Evolutionary conservation across 2,888 invertebrate species (phyloP), one percentile per base, ranked within the genome.

Genomic region (Agriopis leucophaearia): DNA sequence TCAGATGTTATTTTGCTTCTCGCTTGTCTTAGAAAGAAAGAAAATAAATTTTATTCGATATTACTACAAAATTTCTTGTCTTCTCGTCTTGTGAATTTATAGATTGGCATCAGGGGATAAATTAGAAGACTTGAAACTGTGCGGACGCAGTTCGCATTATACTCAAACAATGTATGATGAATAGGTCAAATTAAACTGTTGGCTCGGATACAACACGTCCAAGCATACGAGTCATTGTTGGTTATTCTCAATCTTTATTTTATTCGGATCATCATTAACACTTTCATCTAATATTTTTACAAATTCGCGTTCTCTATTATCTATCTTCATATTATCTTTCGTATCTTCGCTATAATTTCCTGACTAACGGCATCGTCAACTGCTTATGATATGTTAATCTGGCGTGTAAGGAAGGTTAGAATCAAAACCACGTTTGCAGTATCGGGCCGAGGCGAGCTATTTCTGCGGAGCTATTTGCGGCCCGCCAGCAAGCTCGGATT

Each of bases 371-470:
- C 54, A 51, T 60, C 38, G 48, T 58, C 42, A 61, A 59, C 59
- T 72, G 59, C 68, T 72, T 72, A 48, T 48, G 60, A 56, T 45
- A 76, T 69, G 70, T 81, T 75, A 81, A 81, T 81, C 77, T 83
- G 76, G 78, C 84, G 76, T 50, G 64, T 64, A 84, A 81, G 85
- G 82, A 88, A 88, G 86, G 81, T 81, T 83, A 89, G 88, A 90
- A 91, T 89, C 90, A 91, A 90, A 92, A 91, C 84, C 87, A 87
- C 86, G 88, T 92, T 89, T 88, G 93, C 87, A 89, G 89, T 93
- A 93, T 91, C 90, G 88, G 88, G 88, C 87, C 87, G 91, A 88
- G 87, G 88, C 87, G 87, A 86, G 89, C 89, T 93, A 94, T 94
- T 94, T 91, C 80, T 78, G 91, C 81, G 79, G 84, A 74, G 86